phyloP scores from a whole-genome alignment of 2,113 vertebrate genomes.

The Nerophis ophidion region DNA sequence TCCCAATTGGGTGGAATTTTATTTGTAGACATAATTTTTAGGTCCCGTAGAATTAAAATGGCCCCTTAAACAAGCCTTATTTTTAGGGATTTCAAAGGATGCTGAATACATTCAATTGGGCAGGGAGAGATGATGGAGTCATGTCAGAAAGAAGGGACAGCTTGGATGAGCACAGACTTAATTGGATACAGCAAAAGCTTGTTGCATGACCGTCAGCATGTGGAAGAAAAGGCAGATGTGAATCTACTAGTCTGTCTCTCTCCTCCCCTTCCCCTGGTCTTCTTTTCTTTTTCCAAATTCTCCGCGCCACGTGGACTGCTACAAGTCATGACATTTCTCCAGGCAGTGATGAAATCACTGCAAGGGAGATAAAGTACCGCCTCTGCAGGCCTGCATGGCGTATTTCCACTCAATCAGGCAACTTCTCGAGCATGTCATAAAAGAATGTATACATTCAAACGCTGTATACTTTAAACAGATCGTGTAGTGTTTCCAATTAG shows the following conservation, averaged over 20 bases:
- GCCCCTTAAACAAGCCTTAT: conserved; percentile 18
- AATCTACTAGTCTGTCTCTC: conserved; percentile 44
- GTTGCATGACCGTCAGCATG: conserved; percentile 57
- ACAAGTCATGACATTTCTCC: conserved; percentile 70
- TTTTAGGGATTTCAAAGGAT: conserved; percentile 52
- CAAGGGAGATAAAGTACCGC: conserved; percentile 41
- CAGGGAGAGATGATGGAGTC: conserved; percentile 34
- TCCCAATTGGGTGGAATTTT: too few relatives aligned
- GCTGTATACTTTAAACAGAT: neutral
- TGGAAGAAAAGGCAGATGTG: conserved; percentile 36
- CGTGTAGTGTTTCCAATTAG: neutral
- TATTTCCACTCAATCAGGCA: conserved; percentile 48
- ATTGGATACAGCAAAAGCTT: conserved; percentile 59
- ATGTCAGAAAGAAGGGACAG: conserved; percentile 51
- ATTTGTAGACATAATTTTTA: too few relatives aligned
- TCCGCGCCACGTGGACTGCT: conserved; percentile 69
- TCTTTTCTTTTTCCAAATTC: conserved; percentile 30
- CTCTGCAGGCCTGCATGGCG: conserved; percentile 42
- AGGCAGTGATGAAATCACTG: conserved; percentile 59
- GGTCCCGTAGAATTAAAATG: too few relatives aligned
- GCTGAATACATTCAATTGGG: conserved; percentile 25
- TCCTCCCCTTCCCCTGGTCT: conserved; percentile 33
- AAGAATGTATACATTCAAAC: conserved; percentile 28
- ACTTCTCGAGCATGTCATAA: conserved; percentile 50
- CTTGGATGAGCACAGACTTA: conserved; percentile 64